Conservation (phyloP, 30 jellyfish, hydroid and myxozoan species). For the Clytia hemisphaerica region DNA sequence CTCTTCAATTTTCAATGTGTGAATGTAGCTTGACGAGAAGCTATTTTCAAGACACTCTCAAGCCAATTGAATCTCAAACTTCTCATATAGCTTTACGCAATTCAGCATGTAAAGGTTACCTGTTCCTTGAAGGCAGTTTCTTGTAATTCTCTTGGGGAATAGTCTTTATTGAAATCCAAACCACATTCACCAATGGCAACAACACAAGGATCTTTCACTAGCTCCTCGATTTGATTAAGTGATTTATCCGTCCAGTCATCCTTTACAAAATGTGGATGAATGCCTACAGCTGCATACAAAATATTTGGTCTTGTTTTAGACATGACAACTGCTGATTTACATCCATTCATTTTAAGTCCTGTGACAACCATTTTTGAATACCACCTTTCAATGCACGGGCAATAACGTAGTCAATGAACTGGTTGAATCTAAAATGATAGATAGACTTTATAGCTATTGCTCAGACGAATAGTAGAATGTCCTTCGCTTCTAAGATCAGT, state of each 20-base stretch:
- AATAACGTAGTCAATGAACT: conserved; percentile 56
- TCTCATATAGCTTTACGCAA: not conserved
- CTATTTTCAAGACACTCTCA: not conserved
- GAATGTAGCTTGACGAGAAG: not conserved
- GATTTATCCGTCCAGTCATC: conserved; percentile 79
- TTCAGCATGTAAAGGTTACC: conserved; percentile 21
- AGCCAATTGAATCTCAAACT: not conserved
- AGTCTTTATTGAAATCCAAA: conserved; percentile 73
- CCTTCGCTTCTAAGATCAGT: too few relatives aligned
- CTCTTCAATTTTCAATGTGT: not conserved
- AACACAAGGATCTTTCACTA: conserved; percentile 60
- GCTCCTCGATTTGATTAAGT: conserved; percentile 54
- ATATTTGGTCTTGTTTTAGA: conserved; percentile 84
- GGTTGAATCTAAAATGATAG: conserved; percentile 34
- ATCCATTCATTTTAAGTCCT: conserved; percentile 58
- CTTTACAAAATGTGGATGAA: conserved; percentile 89
- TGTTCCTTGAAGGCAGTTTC: conserved; percentile 84
- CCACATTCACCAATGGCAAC: conserved; percentile 96
- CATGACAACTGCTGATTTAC: conserved; percentile 88
- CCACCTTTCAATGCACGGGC: conserved; percentile 96
- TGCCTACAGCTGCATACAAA: conserved; percentile 82
- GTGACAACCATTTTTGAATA: conserved; percentile 83
- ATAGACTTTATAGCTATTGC: too few relatives aligned
- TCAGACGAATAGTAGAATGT: too few relatives aligned
- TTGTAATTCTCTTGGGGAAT: conserved; percentile 82